Base-by-base conservation (phyloP, 2,113 vertebrate species). In the Podarcis raffonei region DNA sequence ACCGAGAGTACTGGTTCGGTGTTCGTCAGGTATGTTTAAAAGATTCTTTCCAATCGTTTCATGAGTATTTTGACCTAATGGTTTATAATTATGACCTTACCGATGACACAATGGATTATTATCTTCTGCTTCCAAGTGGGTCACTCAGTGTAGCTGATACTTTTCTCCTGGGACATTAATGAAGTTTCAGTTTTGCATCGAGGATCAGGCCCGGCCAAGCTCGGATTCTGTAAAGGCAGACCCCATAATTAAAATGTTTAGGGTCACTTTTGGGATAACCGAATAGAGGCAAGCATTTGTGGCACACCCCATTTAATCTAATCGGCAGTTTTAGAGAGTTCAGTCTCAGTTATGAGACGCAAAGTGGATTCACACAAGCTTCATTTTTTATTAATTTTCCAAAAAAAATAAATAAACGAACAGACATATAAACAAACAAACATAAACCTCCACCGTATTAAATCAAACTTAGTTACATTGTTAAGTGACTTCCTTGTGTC, bases 11-110 rank as follows among this genome's bases (percentile, higher is more conserved):
- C 84, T 0, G 68, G 94, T 93, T 95, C 95, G 0, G 94, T 94
- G 78, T 95, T 97, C 90, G 12, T 96, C 90, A 96, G 96, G 97
- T 97, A 95, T 94, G 95, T 91, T 27, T 75, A 13, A 2, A 25
- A 81, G 35, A 27, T 20, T 65, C 22, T 66, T 72, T 4, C 7
- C n/a, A 39, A 27, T 12, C 48, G 37, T 71, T 59, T 62, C 27
- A 27, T 81, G n/a, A 69, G 22, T 13, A 68, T 77, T 77, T 83
- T 62, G 22, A 27, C 9, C 15, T 35, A 15, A 74, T 25, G 2
- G 11, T n/a, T 74, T 42, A 62, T 75, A 32, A n/a, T 87, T 57
- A 87, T n/a, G 23, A 18, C 30, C 16, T 39, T 86, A 42, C 65
- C 85, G 39, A 39, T 66, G 12, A 32, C 16, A 57, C 57, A 22